Evolutionary conservation across 2,888 invertebrate genomes (phyloP).

Genomic region (Hemicrepidius hirtus): DNA sequence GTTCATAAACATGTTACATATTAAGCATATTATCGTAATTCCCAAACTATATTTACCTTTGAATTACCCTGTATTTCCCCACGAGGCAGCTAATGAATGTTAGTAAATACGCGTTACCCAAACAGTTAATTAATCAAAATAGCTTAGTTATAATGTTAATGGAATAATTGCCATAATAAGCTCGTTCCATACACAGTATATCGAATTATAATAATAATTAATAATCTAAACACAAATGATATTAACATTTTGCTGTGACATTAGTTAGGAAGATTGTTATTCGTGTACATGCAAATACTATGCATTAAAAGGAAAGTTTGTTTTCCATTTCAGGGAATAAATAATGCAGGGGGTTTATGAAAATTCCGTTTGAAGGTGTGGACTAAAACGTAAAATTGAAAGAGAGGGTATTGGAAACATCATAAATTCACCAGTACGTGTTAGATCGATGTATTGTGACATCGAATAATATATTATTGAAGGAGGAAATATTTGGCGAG

Average conservation of each 20-base stretch:
- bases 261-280: neutral
- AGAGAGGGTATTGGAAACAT: neutral
- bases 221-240: too few relatives aligned
- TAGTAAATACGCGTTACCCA: neutral
- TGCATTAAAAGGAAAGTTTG: slow-evolving; percentile 20
- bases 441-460: slow-evolving; percentile 8
- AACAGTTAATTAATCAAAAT: slow-evolving; percentile 2
- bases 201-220: neutral
- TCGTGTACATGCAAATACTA: too few relatives aligned
- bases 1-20: too few relatives aligned
- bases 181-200: neutral
- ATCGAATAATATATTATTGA: slow-evolving; percentile 14
- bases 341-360: slow-evolving; percentile 11
- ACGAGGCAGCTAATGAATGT: too few relatives aligned
- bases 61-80: too few relatives aligned
- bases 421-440: slow-evolving; percentile 3
- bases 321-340: neutral
- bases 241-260: neutral
- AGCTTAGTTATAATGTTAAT: neutral
- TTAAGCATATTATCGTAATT: too few relatives aligned
- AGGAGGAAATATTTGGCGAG: neutral
- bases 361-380: slow-evolving; percentile 17
- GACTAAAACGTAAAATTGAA: slow-evolving; percentile 8
- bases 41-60: too few relatives aligned
- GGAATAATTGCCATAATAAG: neutral